Evolutionary conservation across 2,113 vertebrate species (phyloP).

Genomic region (Ciconia boyciana): DNA sequence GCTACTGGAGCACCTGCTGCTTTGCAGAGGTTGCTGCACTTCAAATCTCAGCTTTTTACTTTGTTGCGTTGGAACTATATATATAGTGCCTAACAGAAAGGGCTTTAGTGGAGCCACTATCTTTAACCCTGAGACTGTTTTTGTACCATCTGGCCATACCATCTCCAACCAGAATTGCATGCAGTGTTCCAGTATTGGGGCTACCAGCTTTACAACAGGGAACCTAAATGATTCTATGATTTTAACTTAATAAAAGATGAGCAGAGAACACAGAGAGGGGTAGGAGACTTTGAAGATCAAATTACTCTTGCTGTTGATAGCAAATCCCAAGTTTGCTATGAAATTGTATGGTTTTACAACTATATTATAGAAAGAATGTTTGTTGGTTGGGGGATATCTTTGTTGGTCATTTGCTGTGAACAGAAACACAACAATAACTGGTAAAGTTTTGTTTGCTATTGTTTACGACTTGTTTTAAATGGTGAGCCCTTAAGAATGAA

Average conservation of each 20-base stretch:
- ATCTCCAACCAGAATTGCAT: background rate
- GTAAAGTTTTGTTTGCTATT: background rate
- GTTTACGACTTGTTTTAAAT: background rate
- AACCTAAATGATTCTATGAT: no score
- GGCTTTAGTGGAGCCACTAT: background rate
- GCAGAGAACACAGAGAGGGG: background rate
- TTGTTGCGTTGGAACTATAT: accelerated
- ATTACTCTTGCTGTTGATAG: background rate
- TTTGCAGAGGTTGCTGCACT: background rate
- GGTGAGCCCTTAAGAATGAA: background rate
- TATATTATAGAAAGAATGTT: background rate
- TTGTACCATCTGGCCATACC: background rate
- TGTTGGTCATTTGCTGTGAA: background rate
- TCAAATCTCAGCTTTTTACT: background rate
- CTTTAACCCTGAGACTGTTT: background rate
- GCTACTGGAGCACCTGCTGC: background rate
- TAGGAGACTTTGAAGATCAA: background rate
- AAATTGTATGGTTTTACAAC: background rate
- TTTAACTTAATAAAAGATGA: background rate
- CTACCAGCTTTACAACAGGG: background rate
- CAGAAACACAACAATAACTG: background rate
- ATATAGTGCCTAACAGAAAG: no score
- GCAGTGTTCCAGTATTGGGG: accelerated
- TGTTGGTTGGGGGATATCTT: background rate
- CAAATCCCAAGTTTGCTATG: background rate